Evolutionary conservation across 2,888 invertebrate species (phyloP), one percentile per base, ranked within the genome.

Genomic region (Oxyteleia sp.): DNA sequence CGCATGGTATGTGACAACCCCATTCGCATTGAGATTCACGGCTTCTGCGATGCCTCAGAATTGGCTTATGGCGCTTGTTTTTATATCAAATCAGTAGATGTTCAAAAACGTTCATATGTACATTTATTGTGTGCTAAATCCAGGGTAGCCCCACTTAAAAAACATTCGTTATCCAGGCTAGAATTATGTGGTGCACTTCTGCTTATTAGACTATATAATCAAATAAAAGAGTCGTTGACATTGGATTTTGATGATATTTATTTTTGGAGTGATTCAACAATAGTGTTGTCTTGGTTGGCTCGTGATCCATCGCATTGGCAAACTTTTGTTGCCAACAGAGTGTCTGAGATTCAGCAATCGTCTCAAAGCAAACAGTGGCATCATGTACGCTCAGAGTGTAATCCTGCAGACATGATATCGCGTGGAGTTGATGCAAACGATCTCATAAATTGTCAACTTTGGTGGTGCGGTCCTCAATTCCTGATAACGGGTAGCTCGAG

Each of bases 21-120:
- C 7, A 15, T 5, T 0, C 35, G 61, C 0, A 68, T 85, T 4
- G 59, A 86, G 35, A 16, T 88, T 0, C 86, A 87, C 35, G 87
- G 88, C 8, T 55, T 55, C 18, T 55, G 55, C 11, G 35, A 55
- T 15, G 13, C 55, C 2, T 55, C 55, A 8, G 66, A 66, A 20
- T 0, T 13, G 4, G 49, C 71, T 2, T 71, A 71, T 49, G 71
- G 57, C 1, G 47, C 47, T 29, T 57, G 57, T 18, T 15, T 69
- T 1, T 69, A 51, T 26, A 5, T 69, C 4, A 23, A 16, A 16
- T 53, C 53, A 8, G 15, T 15, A 2, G 29, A 53, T 53, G 5
- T 2, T 53, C 29, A 32, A 13, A 15, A 15, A 8, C 5, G 15
- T 29, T 8, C 26, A 2, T 29, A 53, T 4, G 29, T 53, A 8